phyloP scores from a whole-genome alignment of 2,888 invertebrate species.

The Fragum fragum region DNA sequence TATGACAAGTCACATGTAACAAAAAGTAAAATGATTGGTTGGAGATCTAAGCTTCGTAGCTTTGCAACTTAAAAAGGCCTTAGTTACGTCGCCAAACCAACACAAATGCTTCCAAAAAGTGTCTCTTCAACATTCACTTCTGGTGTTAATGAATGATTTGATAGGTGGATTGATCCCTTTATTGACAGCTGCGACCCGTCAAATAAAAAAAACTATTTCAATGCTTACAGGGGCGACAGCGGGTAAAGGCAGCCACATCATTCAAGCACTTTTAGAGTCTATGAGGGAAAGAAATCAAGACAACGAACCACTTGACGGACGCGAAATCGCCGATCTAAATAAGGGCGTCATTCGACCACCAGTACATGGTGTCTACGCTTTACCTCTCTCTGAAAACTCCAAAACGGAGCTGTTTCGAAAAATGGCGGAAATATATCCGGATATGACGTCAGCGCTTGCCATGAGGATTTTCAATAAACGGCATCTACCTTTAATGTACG shows the following conservation, averaged over 20 bases:
- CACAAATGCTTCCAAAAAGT: too few species aligned
- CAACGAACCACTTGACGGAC: not conserved
- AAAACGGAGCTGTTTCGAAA: not conserved
- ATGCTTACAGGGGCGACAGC: not conserved
- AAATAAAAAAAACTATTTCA: too few species aligned
- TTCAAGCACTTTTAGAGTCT: not conserved
- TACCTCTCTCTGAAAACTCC: not conserved
- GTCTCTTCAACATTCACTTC: too few species aligned
- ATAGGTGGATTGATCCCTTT: too few species aligned
- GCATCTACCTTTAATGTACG: not conserved
- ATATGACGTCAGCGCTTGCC: not conserved
- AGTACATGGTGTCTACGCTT: not conserved
- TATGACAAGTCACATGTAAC: too few species aligned
- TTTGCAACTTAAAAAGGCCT: too few species aligned
- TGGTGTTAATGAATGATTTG: too few species aligned
- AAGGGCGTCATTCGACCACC: not conserved
- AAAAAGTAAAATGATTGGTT: too few species aligned
- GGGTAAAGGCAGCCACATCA: slow-evolving; percentile 1
- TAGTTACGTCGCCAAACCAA: too few species aligned
- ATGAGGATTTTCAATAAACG: not conserved
- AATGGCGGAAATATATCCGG: not conserved
- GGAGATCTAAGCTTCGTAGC: too few species aligned
- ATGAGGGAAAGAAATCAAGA: not conserved
- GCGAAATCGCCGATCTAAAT: too few species aligned
- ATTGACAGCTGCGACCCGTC: too few species aligned